Base-by-base conservation (phyloP, 2,113 vertebrate species). In the Ciconia maguari region DNA sequence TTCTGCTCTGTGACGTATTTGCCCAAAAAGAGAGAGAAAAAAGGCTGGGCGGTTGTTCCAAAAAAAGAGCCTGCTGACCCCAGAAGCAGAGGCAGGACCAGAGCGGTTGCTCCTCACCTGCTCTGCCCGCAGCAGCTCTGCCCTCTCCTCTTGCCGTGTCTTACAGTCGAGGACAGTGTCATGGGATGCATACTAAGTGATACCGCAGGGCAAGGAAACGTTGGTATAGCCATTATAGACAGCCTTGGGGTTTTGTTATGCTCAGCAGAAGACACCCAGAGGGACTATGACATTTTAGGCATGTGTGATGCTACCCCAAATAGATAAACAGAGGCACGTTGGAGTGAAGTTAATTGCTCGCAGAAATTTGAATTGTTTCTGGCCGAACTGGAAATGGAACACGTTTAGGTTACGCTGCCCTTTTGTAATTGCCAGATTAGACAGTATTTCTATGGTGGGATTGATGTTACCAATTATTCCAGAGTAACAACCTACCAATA, bases 231-330 rank as follows among this genome's bases (percentile, higher is more conserved):
- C 20, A 1, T 72, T 38, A 14, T 3, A 55, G 48, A n/a, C 4
- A 17, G 29, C 16, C 21, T 18, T 4, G 1, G 1, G 2, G 34
- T 66, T 75, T n/a, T 58, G 18, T 52, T n/a, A 3, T 11, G 13
- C 8, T 71, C 13, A 6, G 16, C 11, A n/a, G 41, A 79, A 58
- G 27, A 16, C 13, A 15, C 1, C 1, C 46, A 49, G 48, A 26
- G 6, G 34, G 38, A 38, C 48, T 51, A 1, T 19, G 44, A 24
- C 5, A 5, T 55, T 80, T 83, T 74, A 69, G 18, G 54, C 41
- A 6, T 24, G 61, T 3, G 9, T 12, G 62, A 20, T 65, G 48
- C 25, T 51, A 29, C 24, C 25, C 13, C 10, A 72, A 16, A 55
- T 3, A 30, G 52, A 22, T 32, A 36, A 77, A 71, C 10, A 13